Evolutionary conservation across 2,797 vertebrate genomes (phyloP).

Genomic region (Melanotaenia parkinsoni): DNA sequence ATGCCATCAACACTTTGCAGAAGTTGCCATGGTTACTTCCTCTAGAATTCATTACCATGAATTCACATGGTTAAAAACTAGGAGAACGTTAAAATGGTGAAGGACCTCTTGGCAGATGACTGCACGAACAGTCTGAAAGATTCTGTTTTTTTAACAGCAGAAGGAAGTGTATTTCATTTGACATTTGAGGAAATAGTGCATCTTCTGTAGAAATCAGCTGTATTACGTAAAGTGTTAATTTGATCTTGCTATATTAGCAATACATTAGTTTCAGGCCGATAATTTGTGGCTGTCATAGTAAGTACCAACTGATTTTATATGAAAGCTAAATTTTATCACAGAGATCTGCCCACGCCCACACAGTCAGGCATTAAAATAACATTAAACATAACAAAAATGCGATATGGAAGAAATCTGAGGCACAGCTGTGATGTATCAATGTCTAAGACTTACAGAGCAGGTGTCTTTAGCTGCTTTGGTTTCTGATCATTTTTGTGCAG

Average conservation of each 20-base stretch:
- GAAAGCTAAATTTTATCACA: not conserved
- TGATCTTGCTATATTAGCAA: not conserved
- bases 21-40: conserved; percentile 31
- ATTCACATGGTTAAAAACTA: conserved; percentile 13
- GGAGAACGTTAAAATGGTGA: conserved; percentile 22
- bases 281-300: not conserved
- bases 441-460: too few species aligned
- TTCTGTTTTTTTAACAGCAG: not conserved
- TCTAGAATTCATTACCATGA: conserved; percentile 29
- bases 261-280: not conserved
- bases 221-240: not conserved
- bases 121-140: not conserved
- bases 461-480: not conserved
- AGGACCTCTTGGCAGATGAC: not conserved
- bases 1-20: conserved; percentile 12
- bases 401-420: not conserved
- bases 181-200: not conserved
- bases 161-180: not conserved
- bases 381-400: not conserved
- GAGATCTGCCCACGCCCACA: not conserved
- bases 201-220: not conserved
- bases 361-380: not conserved
- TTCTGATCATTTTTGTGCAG: not conserved
- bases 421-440: not conserved
- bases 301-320: not conserved